These are phyloP conservation scores for Heliconius nattereri DNA, from an alignment of 1,140 invertebrate genomes.

Conservation along the genomic window DNA sequence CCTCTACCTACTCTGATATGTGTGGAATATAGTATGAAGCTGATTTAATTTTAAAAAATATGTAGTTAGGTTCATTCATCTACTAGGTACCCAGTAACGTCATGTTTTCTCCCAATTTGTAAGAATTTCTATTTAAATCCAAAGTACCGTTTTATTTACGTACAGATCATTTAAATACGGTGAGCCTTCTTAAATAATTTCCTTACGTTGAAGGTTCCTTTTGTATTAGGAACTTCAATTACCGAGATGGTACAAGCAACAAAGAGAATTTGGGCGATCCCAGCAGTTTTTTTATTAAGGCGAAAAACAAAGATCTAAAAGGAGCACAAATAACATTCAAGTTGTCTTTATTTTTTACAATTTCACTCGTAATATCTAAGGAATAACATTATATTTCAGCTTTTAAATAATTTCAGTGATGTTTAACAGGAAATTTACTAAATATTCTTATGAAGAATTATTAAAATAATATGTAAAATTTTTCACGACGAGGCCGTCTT, in stretches of 20 bases:
- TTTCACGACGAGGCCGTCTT: too few relatives aligned
- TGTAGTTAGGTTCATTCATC: background rate
- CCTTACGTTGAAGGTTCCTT: constrained; percentile 32
- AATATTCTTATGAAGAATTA: background rate
- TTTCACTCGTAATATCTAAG: background rate
- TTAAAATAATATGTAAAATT: too few relatives aligned
- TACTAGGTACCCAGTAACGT: background rate
- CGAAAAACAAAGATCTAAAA: constrained; percentile 45
- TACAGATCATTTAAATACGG: constrained; percentile 7
- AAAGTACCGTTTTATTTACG: background rate
- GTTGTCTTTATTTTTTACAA: constrained; percentile 34
- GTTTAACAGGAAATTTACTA: background rate
- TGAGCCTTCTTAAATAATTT: constrained; percentile 23
- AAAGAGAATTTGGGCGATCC: constrained; percentile 43
- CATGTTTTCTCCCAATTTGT: background rate
- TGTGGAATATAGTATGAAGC: too few relatives aligned
- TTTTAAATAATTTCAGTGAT: background rate
- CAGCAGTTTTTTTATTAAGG: constrained; percentile 44
- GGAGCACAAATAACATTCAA: constrained; percentile 35
- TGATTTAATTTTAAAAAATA: too few relatives aligned
- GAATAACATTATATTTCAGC: background rate
- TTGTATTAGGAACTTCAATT: constrained; percentile 45
- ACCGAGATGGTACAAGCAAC: constrained; percentile 44
- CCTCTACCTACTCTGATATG: too few relatives aligned
- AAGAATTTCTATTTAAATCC: background rate